Evolutionary conservation across 2,888 invertebrate species (phyloP).

Genomic region (Gymnosoma rotundatum): DNA sequence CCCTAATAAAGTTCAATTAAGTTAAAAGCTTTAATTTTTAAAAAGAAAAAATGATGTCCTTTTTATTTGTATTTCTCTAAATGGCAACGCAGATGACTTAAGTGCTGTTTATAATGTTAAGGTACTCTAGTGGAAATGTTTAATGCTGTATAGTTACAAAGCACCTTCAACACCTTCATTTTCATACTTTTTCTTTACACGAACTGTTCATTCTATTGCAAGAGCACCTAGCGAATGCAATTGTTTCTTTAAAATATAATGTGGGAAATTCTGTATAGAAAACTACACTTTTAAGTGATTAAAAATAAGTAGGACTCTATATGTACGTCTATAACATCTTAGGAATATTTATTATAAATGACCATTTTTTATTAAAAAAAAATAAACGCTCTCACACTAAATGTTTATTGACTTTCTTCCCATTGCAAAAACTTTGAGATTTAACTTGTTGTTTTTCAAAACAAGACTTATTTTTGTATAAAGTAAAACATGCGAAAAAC

Average conservation of each 20-base stretch:
- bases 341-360: conserved; percentile 27
- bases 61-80: conserved; percentile 51
- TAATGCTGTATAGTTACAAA: conserved; percentile 67
- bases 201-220: neutral
- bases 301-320: conserved; percentile 70
- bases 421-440: neutral
- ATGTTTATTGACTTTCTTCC: conserved; percentile 3
- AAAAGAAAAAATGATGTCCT: conserved; percentile 29
- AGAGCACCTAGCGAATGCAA: neutral
- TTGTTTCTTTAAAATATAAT: neutral
- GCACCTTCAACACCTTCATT: conserved; percentile 29
- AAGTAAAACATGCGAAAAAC: conserved; percentile 81
- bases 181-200: neutral
- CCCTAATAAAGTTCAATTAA: conserved; percentile 72
- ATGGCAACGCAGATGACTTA: conserved; percentile 59
- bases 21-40: conserved; percentile 72
- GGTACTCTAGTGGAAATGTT: conserved; percentile 74
- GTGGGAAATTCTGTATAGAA: conserved; percentile 71
- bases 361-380: conserved; percentile 48
- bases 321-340: conserved; percentile 51
- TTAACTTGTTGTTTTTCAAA: conserved; percentile 12
- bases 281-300: conserved; percentile 77
- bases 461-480: conserved; percentile 72
- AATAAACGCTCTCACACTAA: conserved; percentile 20
- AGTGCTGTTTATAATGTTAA: conserved; percentile 58